Percentiles rank a stretch among this genome's conserved stretches.
These are phyloP conservation scores for Marronus borbonicus DNA, from an alignment of 2,888 invertebrate species.

Conservation along the genomic window DNA sequence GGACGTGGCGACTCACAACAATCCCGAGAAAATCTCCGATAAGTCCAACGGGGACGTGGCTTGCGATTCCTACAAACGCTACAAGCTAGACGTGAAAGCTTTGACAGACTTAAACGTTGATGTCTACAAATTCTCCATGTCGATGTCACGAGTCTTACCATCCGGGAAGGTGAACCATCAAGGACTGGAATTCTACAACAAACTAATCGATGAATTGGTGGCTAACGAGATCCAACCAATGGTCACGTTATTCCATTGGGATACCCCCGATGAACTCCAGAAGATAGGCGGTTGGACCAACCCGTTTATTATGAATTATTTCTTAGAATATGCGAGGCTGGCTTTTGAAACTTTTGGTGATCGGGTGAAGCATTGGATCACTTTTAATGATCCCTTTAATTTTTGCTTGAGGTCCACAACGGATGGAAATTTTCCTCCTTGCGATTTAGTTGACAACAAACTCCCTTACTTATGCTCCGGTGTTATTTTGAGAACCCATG, in stretches of 20 bases:
- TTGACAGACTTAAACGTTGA: conserved; percentile 76
- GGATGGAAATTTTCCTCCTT: conserved; percentile 70
- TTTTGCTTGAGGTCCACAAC: conserved; percentile 60
- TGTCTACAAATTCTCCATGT: conserved; percentile 81
- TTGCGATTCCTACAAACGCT: conserved; percentile 80
- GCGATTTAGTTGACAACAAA: conserved; percentile 69
- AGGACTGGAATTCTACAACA: conserved; percentile 84
- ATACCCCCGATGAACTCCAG: conserved; percentile 64
- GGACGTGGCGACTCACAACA: conserved; percentile 73
- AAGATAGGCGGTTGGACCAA: conserved; percentile 78
- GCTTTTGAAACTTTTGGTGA: conserved; percentile 61
- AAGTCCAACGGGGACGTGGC: conserved; percentile 78
- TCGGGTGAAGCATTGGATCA: conserved; percentile 70
- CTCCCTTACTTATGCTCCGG: conserved; percentile 76
- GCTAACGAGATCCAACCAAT: conserved; percentile 74
- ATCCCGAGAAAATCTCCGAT: conserved; percentile 73
- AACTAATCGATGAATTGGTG: conserved; percentile 81
- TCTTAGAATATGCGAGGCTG: conserved; percentile 72
- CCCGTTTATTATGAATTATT: conserved; percentile 72
- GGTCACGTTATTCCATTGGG: conserved; percentile 72
- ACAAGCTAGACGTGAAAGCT: conserved; percentile 77
- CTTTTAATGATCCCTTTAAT: conserved; percentile 71
- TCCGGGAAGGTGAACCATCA: conserved; percentile 79
- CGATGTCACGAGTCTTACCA: conserved; percentile 85
- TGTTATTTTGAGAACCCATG: conserved; percentile 69